These are phyloP conservation scores for Philopedon plagiatum DNA, from an alignment of 2,888 invertebrate species.

Conservation along the genomic window DNA sequence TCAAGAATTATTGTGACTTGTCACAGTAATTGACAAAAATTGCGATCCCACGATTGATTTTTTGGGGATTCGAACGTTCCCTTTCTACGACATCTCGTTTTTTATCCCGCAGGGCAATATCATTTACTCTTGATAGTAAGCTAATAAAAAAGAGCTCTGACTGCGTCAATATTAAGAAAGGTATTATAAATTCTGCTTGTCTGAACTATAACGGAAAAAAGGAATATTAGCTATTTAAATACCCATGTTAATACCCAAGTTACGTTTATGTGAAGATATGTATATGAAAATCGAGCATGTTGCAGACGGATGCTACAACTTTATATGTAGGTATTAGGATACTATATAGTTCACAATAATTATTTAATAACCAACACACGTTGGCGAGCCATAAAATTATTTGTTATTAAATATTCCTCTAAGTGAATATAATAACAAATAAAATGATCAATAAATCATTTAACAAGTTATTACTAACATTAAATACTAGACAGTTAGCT, in stretches of 20 bases:
- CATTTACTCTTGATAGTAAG: constrained; percentile 14
- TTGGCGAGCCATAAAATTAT: constrained; percentile 30
- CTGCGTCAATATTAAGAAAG: neutral
- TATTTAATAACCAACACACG: constrained; percentile 13
- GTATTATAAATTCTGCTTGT: neutral
- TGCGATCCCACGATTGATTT: constrained; percentile 34
- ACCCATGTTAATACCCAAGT: neutral
- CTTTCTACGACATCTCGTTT: constrained; percentile 3
- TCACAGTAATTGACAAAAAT: constrained; percentile 57
- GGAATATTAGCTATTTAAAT: too few relatives aligned
- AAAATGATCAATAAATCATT: constrained; percentile 31
- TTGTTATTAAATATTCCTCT: constrained; percentile 26
- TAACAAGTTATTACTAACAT: neutral
- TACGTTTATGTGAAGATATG: neutral
- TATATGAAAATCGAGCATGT: neutral
- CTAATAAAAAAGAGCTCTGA: constrained; percentile 5
- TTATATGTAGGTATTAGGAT: neutral
- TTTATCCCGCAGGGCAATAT: constrained; percentile 17
- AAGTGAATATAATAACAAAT: constrained; percentile 23
- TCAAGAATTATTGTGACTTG: constrained; percentile 58
- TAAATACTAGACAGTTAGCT: constrained; percentile 3
- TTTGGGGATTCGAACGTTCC: constrained; percentile 10
- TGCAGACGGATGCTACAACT: neutral
- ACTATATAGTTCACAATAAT: constrained; percentile 14
- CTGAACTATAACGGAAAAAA: too few relatives aligned